Evolutionary conservation across 2,888 invertebrate genomes (phyloP).

Genomic region (Oithona nana): DNA sequence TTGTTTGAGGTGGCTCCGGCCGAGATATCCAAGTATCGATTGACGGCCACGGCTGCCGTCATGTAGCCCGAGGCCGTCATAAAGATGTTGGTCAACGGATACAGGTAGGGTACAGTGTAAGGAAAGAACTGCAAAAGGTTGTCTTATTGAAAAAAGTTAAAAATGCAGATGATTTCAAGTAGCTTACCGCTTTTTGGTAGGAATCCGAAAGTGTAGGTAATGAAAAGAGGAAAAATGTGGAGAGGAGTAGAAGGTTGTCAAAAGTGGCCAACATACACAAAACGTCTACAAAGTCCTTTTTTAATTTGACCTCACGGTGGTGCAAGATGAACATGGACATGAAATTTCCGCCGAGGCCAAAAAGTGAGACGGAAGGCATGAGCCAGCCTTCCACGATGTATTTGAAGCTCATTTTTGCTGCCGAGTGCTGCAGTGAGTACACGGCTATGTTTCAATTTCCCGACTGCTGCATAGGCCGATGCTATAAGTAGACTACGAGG

Average conservation of each 20-base stretch:
- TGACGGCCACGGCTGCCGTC: constrained; percentile 2
- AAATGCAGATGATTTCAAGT: too few relatives aligned
- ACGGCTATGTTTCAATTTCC: too few relatives aligned
- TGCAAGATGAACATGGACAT: background rate
- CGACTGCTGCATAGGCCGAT: too few relatives aligned
- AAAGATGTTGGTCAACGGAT: constrained; percentile 5
- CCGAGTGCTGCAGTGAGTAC: too few relatives aligned
- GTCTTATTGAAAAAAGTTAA: too few relatives aligned
- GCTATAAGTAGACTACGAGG: too few relatives aligned
- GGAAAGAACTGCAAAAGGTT: background rate
- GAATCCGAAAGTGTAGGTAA: background rate
- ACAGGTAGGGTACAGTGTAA: constrained; percentile 5
- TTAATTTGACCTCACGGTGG: constrained; percentile 3
- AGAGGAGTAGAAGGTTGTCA: constrained; percentile 9
- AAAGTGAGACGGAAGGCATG: constrained; percentile 3
- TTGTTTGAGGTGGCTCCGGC: background rate
- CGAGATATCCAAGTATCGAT: background rate
- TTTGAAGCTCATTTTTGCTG: constrained; percentile 6
- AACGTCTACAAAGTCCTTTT: background rate
- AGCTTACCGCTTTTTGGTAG: background rate
- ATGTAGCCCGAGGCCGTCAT: constrained; percentile 10
- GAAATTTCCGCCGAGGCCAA: constrained; percentile 8
- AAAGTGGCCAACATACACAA: background rate
- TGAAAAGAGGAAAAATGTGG: background rate
- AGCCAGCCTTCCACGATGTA: constrained; percentile 4